Base-by-base conservation (phyloP, 2,797 vertebrate species). In the Nasua narica region DNA sequence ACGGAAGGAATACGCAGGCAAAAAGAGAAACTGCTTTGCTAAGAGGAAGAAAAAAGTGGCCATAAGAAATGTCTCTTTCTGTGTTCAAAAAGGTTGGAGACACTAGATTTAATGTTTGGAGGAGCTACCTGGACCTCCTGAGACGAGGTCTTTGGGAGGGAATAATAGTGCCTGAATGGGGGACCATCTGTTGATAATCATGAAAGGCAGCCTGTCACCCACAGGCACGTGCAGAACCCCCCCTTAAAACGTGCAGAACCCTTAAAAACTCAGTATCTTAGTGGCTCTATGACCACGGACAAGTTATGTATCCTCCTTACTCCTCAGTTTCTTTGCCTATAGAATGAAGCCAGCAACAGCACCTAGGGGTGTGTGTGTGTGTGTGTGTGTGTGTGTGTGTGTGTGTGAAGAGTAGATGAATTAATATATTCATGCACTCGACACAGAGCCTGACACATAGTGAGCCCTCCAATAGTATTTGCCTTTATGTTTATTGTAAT, bases 61-160 rank as follows among this genome's bases (percentile, higher is more conserved):
- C 81, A 98, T 98, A 0, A 99, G 99, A 97, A 99, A 99, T 92
- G 74, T 99, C 83, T 99, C 99, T 1, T 99, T 99, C 98, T 99
- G 99, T 25, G 99, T 99, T 11, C 99, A 98, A 70, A 99, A 99
- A 99, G 99, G 99, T 99, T 32, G 58, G 97, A 90, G 65, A 40
- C 6, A 15, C 9, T 11, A 27, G 37, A 52, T 90, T 74, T 48
- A 46, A 46, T 43, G 46, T 14, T 52, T 50, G 10, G 23, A 4
- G 74, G 37, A 82, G 19, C 0, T 0, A 40, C 5, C 37, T 58
- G 62, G 21, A 52, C 4, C n/a, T 90, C 27, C 65, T 32, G 76
- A 40, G 4, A 32, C 25, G 25, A 27, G 40, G 7, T 43, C 12
- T 78, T 85, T 67, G 21, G 9, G 60, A 94, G 60, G 43, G 58